These are phyloP conservation scores for Bucorvus abyssinicus DNA, from an alignment of 2,797 vertebrate genomes.

Conservation along the genomic window DNA sequence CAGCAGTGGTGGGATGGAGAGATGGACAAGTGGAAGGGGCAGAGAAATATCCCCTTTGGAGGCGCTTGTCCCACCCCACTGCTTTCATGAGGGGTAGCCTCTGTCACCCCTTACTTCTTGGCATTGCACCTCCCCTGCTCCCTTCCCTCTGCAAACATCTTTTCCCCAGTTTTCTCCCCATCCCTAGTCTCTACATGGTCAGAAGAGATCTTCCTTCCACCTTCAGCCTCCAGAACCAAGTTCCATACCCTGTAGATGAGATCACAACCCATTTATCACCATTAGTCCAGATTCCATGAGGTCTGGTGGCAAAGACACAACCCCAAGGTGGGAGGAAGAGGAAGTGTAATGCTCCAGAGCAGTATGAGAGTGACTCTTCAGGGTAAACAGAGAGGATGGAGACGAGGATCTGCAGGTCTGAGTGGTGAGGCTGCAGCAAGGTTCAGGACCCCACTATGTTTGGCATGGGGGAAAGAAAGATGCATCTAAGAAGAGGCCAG, in stretches of 20 bases:
- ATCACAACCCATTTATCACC: not conserved
- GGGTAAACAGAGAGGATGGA: not conserved
- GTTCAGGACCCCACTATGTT: not conserved
- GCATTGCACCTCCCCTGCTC: not conserved
- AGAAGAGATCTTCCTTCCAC: not conserved
- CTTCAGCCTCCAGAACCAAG: not conserved
- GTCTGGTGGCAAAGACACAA: not conserved
- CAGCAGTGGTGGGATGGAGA: not conserved
- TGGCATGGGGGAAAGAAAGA: not conserved
- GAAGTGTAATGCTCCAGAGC: not conserved
- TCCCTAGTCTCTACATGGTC: too few relatives aligned
- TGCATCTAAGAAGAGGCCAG: not conserved
- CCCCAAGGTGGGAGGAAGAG: not conserved
- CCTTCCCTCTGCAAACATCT: not conserved
- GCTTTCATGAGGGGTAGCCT: not conserved
- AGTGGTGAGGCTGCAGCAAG: not conserved
- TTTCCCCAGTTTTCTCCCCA: not conserved
- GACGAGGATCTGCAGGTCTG: not conserved
- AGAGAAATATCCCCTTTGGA: not conserved
- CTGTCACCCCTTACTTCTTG: too few relatives aligned
- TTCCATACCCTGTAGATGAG: not conserved
- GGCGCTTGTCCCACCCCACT: not conserved
- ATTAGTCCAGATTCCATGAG: not conserved
- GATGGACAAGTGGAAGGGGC: not conserved
- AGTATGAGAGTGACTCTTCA: fast-evolving